phyloP scores from a whole-genome alignment of 2,888 invertebrate species.

The Bombyx huttoni region DNA sequence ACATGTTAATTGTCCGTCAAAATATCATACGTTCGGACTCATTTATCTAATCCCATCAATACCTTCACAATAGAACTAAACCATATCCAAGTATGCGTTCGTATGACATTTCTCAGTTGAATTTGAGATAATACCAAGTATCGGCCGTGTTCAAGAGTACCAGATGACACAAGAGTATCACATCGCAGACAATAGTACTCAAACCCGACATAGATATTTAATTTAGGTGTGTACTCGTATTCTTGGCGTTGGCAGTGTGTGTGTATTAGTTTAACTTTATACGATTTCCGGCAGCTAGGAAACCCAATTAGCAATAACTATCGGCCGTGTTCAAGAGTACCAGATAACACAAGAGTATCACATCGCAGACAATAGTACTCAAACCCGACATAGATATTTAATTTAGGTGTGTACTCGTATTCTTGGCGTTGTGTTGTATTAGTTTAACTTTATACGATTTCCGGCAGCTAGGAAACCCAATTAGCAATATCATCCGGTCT shows the following conservation, averaged over 20 bases:
- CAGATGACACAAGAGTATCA: background rate
- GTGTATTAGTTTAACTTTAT: constrained; percentile 56
- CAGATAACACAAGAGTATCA: background rate
- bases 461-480: constrained; percentile 58
- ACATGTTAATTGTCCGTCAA: too few relatives aligned
- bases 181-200: background rate
- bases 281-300: constrained; percentile 56
- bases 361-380: background rate
- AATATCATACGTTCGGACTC: too few relatives aligned
- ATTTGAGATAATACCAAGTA: background rate
- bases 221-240: constrained; percentile 3
- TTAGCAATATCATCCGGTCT: constrained; percentile 64
- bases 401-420: constrained; percentile 5
- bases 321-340: background rate
- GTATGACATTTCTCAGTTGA: background rate
- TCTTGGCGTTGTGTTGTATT: constrained; percentile 34
- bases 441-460: constrained; percentile 62
- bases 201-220: background rate
- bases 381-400: background rate
- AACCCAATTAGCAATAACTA: constrained; percentile 35
- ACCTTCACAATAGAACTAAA: too few relatives aligned
- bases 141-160: background rate
- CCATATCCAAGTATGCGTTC: too few relatives aligned
- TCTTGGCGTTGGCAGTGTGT: constrained; percentile 27
- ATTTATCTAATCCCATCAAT: too few relatives aligned